These are phyloP conservation scores for Melospiza georgiana DNA, from an alignment of 2,113 vertebrate species.

Conservation along the genomic window DNA sequence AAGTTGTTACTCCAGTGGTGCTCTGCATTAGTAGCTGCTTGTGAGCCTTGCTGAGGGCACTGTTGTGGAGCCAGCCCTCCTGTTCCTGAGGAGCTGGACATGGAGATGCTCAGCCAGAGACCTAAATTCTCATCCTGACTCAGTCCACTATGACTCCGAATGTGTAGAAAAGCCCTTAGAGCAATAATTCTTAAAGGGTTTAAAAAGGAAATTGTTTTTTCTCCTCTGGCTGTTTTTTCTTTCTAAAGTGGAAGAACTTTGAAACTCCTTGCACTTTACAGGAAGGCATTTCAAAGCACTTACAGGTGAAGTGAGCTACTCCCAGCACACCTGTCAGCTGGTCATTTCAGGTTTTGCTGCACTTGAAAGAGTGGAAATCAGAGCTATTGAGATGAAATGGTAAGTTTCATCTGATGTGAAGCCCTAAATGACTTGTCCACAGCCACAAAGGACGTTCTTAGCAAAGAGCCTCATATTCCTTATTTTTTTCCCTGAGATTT, in stretches of 20 bases:
- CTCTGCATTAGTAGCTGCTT: not conserved
- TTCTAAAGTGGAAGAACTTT: not conserved
- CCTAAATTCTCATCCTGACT: not conserved
- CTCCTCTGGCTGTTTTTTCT: not conserved
- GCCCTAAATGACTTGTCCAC: not conserved
- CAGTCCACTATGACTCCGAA: not conserved
- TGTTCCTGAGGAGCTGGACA: not conserved
- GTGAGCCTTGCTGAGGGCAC: not conserved
- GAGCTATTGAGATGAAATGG: not conserved
- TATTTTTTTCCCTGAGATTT: not conserved
- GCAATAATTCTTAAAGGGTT: not conserved
- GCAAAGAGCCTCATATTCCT: not conserved
- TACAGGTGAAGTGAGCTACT: not conserved
- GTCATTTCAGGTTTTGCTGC: not conserved
- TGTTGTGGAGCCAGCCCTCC: not conserved
- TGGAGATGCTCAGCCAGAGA: not conserved
- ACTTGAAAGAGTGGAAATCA: not conserved
- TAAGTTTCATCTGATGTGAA: not conserved
- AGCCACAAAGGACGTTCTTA: not conserved
- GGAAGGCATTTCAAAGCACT: not conserved
- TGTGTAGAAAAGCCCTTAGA: not conserved
- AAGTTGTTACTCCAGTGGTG: not conserved
- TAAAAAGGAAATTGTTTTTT: not conserved
- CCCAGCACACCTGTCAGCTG: not conserved
- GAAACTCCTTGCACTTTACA: not conserved